phyloP scores from a whole-genome alignment of 2,888 invertebrate genomes.

The Lithodes maja region DNA sequence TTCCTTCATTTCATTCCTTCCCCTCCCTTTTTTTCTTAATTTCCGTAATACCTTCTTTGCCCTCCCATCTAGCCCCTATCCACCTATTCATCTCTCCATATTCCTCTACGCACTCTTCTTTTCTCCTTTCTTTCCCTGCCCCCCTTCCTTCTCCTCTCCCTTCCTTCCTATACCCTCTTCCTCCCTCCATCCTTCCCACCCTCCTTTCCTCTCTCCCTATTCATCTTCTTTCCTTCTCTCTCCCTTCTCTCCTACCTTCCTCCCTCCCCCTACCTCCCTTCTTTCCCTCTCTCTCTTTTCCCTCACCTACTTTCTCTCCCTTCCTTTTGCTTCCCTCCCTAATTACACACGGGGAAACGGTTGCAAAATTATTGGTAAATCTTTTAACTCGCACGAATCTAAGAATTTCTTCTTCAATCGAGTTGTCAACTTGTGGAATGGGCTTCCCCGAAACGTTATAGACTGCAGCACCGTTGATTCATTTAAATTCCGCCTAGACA shows the following conservation, averaged over 20 bases:
- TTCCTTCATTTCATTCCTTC: background rate
- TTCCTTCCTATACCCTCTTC: background rate
- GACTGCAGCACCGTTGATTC: too few species aligned
- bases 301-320: background rate
- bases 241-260: background rate
- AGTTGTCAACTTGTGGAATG: too few species aligned
- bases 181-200: background rate
- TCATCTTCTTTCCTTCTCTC: background rate
- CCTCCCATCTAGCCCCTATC: background rate
- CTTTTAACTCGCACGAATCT: too few species aligned
- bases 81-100: background rate
- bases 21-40: background rate
- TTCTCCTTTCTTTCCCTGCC: background rate
- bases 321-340: background rate
- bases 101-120: too few species aligned
- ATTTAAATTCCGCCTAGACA: too few species aligned
- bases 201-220: background rate
- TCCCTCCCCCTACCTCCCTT: background rate
- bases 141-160: background rate
- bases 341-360: too few species aligned
- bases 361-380: too few species aligned
- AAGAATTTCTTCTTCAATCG: too few species aligned
- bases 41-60: background rate
- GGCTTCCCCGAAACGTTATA: too few species aligned
- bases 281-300: background rate